Base-by-base conservation (phyloP, 1,140 invertebrate species). In the Papilio helenus region DNA sequence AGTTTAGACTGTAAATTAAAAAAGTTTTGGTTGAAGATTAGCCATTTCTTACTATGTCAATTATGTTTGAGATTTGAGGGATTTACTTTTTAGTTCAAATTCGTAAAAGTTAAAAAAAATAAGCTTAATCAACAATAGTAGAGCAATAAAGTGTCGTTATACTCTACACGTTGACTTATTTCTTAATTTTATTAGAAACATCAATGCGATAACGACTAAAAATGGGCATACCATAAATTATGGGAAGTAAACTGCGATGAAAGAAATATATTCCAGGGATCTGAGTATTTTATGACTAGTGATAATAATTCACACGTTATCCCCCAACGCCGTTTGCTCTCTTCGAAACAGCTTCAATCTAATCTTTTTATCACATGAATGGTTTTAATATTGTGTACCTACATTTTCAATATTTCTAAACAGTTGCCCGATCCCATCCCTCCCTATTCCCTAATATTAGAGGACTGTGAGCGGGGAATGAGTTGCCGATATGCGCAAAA, bases 401-500 rank as follows among this genome's bases (percentile, higher is more conserved):
- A 44, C 51, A 77, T 12, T 76, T 58, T 76, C 76, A 46, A 77
- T 65, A 77, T 77, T 77, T 65, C 76, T 77, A 65, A 77, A 77
- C 76, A 39, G 76, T 77, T 77, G 34, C 58, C 39, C 34, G 29
- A 77, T 77, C 34, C 42, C 16, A 58, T 77, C 51, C 55, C 74
- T 29, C n/a, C 26, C 29, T 26, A 68, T 29, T 29, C 61, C 61
- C 61, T 68, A 68, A 77, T 77, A 77, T 61, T 20, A 34, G 49
- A 74, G 26, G 74, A 76, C 4, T 26, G 46, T 20, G 14, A 42
- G 49, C 44, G 76, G 76, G 76, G 76, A 77, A 77, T 77, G 76
- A 77, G 51, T 77, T 65, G 76, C 39, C 55, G 55, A 77, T 77
- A 81, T 80, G 73, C 80, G 72, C 79, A 55, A 61, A 65, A 61